phyloP scores from a whole-genome alignment of 2,113 vertebrate species.

The Thamnophis sirtalis region DNA sequence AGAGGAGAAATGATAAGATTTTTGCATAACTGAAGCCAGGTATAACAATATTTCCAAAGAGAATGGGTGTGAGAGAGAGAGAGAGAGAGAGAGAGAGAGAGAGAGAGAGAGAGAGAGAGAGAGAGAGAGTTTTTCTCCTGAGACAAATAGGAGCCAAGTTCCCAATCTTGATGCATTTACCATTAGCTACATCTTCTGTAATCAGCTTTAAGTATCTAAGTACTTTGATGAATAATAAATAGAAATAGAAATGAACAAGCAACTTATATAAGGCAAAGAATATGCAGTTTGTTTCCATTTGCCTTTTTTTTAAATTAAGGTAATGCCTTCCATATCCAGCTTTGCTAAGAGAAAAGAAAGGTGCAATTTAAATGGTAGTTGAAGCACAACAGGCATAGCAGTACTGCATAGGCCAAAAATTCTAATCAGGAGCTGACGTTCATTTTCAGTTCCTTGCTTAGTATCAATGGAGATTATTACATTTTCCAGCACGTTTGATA shows the following conservation, averaged over 20 bases:
- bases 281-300: conserved; percentile 33
- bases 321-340: conserved; percentile 38
- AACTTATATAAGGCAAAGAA: conserved; percentile 37
- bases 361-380: conserved; percentile 9
- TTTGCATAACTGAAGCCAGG: background rate
- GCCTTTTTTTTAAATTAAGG: conserved; percentile 44
- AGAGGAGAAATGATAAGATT: background rate
- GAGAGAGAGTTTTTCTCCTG: conserved; percentile 22
- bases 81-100: no score
- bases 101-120: background rate
- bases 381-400: background rate
- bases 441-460: background rate
- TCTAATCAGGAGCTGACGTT: background rate
- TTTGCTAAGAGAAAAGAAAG: conserved; percentile 48
- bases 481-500: background rate
- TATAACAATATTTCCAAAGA: conserved; percentile 3
- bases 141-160: conserved; percentile 28
- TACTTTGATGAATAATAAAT: conserved; percentile 64
- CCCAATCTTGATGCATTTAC: conserved; percentile 45
- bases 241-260: conserved; percentile 59
- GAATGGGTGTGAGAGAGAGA: background rate
- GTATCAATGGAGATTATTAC: background rate
- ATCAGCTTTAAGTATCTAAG: conserved; percentile 57
- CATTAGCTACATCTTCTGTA: conserved; percentile 35
- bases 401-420: background rate